Percentiles rank a stretch among this genome's conserved stretches.
Evolutionary conservation across 1,140 invertebrate genomes (phyloP).

Genomic region (Mycetomoellerius zeteki): DNA sequence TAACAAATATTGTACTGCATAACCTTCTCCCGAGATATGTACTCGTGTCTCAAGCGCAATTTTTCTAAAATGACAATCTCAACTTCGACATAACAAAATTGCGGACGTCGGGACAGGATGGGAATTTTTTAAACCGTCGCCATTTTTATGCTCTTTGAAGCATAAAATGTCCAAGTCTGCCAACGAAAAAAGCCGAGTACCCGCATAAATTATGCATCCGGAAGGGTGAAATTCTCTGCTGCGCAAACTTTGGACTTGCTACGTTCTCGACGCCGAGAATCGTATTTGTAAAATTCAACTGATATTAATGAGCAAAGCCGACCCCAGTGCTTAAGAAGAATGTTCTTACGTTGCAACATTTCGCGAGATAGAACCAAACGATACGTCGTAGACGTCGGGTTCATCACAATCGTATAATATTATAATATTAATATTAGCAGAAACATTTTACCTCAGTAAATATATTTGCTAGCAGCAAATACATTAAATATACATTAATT

Average conservation of each 20-base stretch:
- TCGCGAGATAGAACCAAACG: background rate
- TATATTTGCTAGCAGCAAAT: background rate
- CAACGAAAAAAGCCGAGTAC: constrained; percentile 60
- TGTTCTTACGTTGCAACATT: constrained; percentile 22
- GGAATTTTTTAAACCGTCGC: constrained; percentile 54
- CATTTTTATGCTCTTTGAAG: constrained; percentile 68
- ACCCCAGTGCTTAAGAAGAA: constrained; percentile 25
- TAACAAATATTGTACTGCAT: constrained; percentile 33
- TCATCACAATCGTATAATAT: background rate
- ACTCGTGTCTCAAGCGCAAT: background rate
- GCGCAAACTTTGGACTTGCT: constrained; percentile 54
- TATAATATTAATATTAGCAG: background rate
- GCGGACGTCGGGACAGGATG: constrained; percentile 10
- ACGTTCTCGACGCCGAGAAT: constrained; percentile 22
- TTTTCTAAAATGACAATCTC: constrained; percentile 56
- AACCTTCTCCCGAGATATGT: background rate
- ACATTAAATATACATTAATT: background rate
- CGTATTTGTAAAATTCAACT: constrained; percentile 61
- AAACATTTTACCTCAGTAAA: background rate
- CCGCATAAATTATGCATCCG: constrained; percentile 66
- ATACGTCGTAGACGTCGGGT: background rate
- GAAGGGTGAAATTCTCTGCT: constrained; percentile 52
- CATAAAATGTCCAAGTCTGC: constrained; percentile 64
- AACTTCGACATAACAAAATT: constrained; percentile 47
- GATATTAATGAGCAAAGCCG: constrained; percentile 59